Conservation (phyloP, 2,888 invertebrate genomes). For the Apoda limacodes region DNA sequence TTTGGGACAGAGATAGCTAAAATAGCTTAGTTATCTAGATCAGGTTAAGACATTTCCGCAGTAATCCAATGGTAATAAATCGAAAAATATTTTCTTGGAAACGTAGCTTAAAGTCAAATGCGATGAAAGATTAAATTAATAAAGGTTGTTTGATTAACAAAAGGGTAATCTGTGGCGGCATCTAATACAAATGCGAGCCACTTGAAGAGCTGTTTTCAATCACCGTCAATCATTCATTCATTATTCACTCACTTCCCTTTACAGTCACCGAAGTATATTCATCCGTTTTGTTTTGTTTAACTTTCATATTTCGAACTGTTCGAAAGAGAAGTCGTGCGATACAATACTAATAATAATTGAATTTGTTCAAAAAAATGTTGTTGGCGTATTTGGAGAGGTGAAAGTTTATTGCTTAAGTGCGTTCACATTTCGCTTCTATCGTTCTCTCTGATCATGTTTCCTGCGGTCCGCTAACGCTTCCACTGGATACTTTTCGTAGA, state of each 20-base stretch:
- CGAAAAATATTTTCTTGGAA: no score
- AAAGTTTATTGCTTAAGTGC: constrained; percentile 34
- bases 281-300: constrained; percentile 61
- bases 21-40: no score
- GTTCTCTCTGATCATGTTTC: no score
- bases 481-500: no score
- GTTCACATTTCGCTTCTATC: no score
- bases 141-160: constrained; percentile 65
- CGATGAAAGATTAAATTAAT: constrained; percentile 64
- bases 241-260: constrained; percentile 66
- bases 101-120: constrained; percentile 50
- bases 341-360: constrained; percentile 48
- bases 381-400: constrained; percentile 30
- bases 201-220: constrained; percentile 61
- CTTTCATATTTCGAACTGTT: constrained; percentile 59
- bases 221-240: constrained; percentile 65
- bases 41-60: no score
- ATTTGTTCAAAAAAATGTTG: constrained; percentile 39
- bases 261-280: constrained; percentile 57
- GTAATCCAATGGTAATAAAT: no score
- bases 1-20: no score
- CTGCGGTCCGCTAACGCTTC: no score
- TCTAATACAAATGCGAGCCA: constrained; percentile 61
- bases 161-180: constrained; percentile 66
- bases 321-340: constrained; percentile 38